Base-by-base conservation (phyloP, 2,888 invertebrate species). In the Holacanthella duospinosa region DNA sequence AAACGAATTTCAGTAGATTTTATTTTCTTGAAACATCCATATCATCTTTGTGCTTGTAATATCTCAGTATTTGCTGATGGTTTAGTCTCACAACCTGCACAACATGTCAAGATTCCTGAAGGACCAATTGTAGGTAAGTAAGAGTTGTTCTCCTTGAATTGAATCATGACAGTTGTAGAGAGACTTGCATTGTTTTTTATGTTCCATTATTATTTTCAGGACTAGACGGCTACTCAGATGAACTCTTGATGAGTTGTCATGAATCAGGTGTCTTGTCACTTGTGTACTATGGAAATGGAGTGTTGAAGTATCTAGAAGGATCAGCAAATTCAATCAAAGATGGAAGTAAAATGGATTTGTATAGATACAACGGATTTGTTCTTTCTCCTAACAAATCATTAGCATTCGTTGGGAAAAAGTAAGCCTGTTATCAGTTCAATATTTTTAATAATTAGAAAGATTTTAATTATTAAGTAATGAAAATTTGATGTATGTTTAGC, bases 321-420 rank as follows among this genome's bases (percentile, higher is more conserved):
- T 25, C 43, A 3, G 54, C 44, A 29, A 48, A 48, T 24, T 9
- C 29, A 21, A 36, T 29, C 29, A 59, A 59, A n/a, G 59, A 59
- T 43, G 21, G 48, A 26, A 2, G 29, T 53, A 3, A 43, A 28
- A 4, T n/a, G 21, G 64, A 36, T 9, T 24, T 59, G 3, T 62
- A 58, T 55, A 1, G 26, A 29, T 62, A 59, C 43, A 43, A 21
- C 24, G 64, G 64, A 21, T 62, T 64, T 43, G 61, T 29, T 16
- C 43, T 64, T 3, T 64, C 64, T 43, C 62, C 62, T 16, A 64
- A 62, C 43, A 48, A 28, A 29, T 53, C 54, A 25, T n/a, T 64
- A 26, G 62, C 53, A 6, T 53, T 48, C 24, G 58, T 59, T 29
- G 36, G 59, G 19, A 64, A 62, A 55, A 25, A 27, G 62, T 64